Base-by-base conservation (phyloP, 2,113 vertebrate species). In the Hippocampus mohnikei region DNA sequence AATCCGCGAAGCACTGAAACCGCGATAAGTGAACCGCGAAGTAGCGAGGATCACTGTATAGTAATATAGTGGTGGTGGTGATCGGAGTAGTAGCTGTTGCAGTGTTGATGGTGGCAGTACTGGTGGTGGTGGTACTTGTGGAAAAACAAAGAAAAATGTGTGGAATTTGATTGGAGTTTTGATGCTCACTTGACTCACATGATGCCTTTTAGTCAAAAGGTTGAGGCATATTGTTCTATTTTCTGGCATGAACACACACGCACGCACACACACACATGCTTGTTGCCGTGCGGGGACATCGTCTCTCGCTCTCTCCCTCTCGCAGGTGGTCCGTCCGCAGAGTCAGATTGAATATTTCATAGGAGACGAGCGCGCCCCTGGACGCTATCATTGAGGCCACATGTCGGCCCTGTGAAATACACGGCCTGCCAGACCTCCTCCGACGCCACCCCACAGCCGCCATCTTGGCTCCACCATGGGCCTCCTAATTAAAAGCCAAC, bases 261-360 rank as follows among this genome's bases (percentile, higher is more conserved):
- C 10, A 9, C 16, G 3, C 37, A 10, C 20, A 41, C 10, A 4
- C 33, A 41, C 10, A 20, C 91, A 90, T 80, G 89, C 84, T 88
- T 83, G 61, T 79, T 70, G 81, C 77, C 20, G 16, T 40, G 48
- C 70, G 58, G 84, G 78, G 88, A 90, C 85, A 90, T 92, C 77
- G 79, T 89, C 21, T 41, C 92, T 92, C 53, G 9, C 77, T 9
- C 85, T 91, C 88, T 87, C 83, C 84, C 74, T 77, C 89, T 85
- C 93, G 92, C 95, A 97, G 95, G 95, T 97, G 95, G 96, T 96
- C 95, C 93, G 92, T 92, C 95, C 93, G 88, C 93, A 91, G 89
- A 92, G 94, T 93, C 92, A 94, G 94, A 95, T 95, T 96, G 94
- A 94, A 96, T 97, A 95, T 97, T 96, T 97, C 95, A 95, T 95